Evolutionary conservation across 2,888 invertebrate species (phyloP), one percentile per base, ranked within the genome.

Genomic region (Acrobeloides nanus): DNA sequence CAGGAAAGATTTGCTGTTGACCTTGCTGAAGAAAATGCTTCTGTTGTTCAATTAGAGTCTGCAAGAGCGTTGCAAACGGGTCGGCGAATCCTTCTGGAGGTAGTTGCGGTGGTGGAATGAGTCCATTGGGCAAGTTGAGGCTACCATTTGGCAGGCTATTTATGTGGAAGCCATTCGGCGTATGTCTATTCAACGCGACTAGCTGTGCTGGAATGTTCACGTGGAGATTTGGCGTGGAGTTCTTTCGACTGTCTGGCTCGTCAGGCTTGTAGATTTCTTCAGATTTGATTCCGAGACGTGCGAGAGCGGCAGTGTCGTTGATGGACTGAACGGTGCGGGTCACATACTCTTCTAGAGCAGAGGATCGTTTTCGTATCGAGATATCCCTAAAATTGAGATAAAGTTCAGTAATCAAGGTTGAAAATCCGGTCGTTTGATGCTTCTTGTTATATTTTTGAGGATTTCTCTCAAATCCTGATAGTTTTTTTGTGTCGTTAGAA

Each of bases 291-390:
- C 43, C 43, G 4, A 43, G 33, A 12, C 27, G 17, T 18, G 43
- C 24, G 8, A 43, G 21, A 15, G 17, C 43, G 6, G 31, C 46
- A 17, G 17, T 38, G 20, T 24, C 37, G 35, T 46, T 55, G 31
- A 51, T 26, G 15, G 53, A 53, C 2, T 53, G 55, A 24, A 54
- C 34, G 6, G 55, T 54, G 21, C 58, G 55, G n/a, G 44, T 46
- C 31, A 53, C 57, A 31, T 58, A 57, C 20, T 57, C 61, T 21
- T 57, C 62, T 18, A 57, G 46, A n/a, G 46, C 61, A 4, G 51
- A 39, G 12, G 61, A 61, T 24, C 61, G 41, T 39, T 57, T 57
- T 29, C 58, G 45, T n/a, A 26, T 47, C 26, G 38, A 41, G 1
- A 41, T 31, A n/a, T 32, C 53, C 43, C 58, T 46, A 29, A 38